phyloP scores from a whole-genome alignment of 1,140 invertebrate genomes.

The Camponotus pennsylvanicus region DNA sequence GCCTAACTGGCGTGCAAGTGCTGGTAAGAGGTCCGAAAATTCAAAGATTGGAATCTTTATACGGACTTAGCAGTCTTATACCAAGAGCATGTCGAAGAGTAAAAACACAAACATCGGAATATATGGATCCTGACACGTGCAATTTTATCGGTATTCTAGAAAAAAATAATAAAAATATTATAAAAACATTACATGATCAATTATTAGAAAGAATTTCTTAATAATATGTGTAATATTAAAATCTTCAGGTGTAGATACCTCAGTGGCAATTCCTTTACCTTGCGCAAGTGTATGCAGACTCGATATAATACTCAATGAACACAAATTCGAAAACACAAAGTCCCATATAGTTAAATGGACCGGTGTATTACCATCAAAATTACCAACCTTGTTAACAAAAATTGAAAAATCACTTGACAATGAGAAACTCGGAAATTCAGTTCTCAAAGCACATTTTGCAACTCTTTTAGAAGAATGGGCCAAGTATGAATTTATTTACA shows the following conservation, averaged over 20 bases:
- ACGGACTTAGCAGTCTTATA: constrained; percentile 82
- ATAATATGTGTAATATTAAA: constrained; percentile 31
- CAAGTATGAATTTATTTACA: constrained; percentile 77
- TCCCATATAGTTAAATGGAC: constrained; percentile 82
- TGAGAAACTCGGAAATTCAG: constrained; percentile 81
- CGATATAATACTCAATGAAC: constrained; percentile 82
- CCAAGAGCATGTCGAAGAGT: constrained; percentile 83
- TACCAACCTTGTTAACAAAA: constrained; percentile 83
- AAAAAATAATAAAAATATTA: background rate
- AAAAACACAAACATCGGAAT: constrained; percentile 79
- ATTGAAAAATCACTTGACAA: constrained; percentile 85
- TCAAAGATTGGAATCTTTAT: constrained; percentile 80
- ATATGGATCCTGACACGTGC: constrained; percentile 80
- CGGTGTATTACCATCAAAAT: constrained; percentile 82
- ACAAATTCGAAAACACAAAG: constrained; percentile 75
- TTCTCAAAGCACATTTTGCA: constrained; percentile 82
- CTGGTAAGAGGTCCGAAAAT: constrained; percentile 80
- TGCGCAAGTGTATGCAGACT: constrained; percentile 83
- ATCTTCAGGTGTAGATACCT: constrained; percentile 81
- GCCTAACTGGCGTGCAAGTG: constrained; percentile 86
- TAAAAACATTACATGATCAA: background rate
- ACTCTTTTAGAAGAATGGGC: constrained; percentile 85
- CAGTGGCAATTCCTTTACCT: constrained; percentile 83
- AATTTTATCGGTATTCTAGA: constrained; percentile 83
- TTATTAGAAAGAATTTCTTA: constrained; percentile 3